Evolutionary conservation across 2,888 invertebrate species (phyloP).

Genomic region (Azorinus chamasolen): DNA sequence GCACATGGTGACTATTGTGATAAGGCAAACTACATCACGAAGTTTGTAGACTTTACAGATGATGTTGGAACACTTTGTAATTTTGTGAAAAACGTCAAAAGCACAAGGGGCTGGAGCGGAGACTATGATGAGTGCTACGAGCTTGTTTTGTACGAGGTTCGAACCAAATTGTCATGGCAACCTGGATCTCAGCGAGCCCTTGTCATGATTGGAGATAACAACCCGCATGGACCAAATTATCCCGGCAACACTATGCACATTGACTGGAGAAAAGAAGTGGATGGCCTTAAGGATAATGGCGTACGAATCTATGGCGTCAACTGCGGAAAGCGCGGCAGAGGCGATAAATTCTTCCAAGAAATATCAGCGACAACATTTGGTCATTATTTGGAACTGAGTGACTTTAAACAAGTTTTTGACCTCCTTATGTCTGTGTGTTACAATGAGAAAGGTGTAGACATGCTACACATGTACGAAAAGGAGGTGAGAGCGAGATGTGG

Average conservation of each 20-base stretch:
- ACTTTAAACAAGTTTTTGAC: conserved; percentile 81
- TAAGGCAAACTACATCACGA: too few species aligned
- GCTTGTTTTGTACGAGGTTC: too few species aligned
- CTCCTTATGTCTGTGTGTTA: conserved; percentile 84
- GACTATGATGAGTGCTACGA: conserved; percentile 83
- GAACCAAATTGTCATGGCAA: conserved; percentile 80
- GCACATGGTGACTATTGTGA: too few species aligned
- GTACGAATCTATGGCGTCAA: conserved; percentile 75
- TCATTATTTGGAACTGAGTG: conserved; percentile 74
- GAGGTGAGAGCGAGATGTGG: too few species aligned
- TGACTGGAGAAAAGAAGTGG: conserved; percentile 79
- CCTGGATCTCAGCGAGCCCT: conserved; percentile 80
- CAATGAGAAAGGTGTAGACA: conserved; percentile 76
- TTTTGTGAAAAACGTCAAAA: conserved; percentile 73
- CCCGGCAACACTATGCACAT: conserved; percentile 72
- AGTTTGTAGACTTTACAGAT: too few species aligned
- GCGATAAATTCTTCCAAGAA: conserved; percentile 71
- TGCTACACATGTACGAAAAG: conserved; percentile 54
- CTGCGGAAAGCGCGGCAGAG: conserved; percentile 50
- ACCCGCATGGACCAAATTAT: conserved; percentile 78
- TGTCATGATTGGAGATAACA: conserved; percentile 84
- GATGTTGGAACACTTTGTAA: too few species aligned
- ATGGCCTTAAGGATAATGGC: conserved; percentile 65
- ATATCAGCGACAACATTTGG: conserved; percentile 78
- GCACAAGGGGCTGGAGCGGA: conserved; percentile 81